These are phyloP conservation scores for Danaus chrysippus DNA, from an alignment of 2,888 invertebrate species.

Conservation along the genomic window DNA sequence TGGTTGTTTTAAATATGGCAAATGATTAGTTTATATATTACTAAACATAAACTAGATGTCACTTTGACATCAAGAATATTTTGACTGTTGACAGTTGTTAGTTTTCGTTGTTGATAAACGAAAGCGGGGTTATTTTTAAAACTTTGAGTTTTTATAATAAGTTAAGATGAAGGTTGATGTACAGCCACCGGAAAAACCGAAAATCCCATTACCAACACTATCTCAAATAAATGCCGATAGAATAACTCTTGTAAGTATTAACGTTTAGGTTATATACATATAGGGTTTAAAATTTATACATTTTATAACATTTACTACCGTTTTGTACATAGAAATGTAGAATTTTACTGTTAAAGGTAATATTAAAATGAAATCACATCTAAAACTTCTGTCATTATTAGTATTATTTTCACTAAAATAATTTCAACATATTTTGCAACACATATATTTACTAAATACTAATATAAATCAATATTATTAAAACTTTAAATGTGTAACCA, in stretches of 20 bases:
- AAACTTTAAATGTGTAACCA: no score
- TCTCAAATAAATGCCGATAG: slow-evolving; percentile 94
- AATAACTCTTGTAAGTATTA: slow-evolving; percentile 87
- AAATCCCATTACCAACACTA: slow-evolving; percentile 86
- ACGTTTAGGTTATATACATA: slow-evolving; percentile 45
- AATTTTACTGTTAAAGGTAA: no score
- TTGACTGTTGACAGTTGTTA: slow-evolving; percentile 18
- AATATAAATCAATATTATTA: no score
- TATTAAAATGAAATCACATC: no score
- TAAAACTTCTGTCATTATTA: neutral
- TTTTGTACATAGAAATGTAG: no score
- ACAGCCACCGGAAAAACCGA: slow-evolving; percentile 60
- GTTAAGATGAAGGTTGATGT: slow-evolving; percentile 60
- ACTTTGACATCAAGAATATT: slow-evolving; percentile 22
- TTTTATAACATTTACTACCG: no score
- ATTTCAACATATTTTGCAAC: slow-evolving; percentile 23
- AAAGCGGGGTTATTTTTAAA: slow-evolving; percentile 18
- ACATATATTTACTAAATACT: neutral
- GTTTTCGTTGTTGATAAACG: slow-evolving; percentile 31
- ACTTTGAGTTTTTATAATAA: slow-evolving; percentile 11
- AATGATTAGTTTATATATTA: neutral
- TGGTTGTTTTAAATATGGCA: slow-evolving; percentile 1
- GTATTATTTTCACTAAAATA: neutral
- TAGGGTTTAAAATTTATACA: neutral
- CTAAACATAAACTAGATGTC: slow-evolving; percentile 6